Conservation (phyloP, 2,113 vertebrate genomes). For the Arizona elegans region DNA sequence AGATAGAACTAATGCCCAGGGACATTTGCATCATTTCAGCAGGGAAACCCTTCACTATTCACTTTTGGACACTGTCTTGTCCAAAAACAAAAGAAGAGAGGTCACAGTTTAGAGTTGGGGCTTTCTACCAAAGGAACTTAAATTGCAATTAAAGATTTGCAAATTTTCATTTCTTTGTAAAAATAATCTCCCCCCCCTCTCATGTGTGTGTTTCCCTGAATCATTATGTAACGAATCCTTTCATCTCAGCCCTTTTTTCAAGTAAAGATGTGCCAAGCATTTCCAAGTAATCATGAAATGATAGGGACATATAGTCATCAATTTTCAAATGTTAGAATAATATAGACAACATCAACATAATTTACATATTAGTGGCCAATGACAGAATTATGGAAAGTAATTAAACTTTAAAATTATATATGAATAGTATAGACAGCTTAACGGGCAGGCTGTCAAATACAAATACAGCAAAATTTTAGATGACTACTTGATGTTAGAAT, state of each 20-base stretch:
- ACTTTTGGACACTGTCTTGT: background rate
- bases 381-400: background rate
- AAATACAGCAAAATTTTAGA: background rate
- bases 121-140: conserved; percentile 30
- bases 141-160: conserved; percentile 13
- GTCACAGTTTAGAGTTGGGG: conserved; percentile 4
- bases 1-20: conserved; percentile 17
- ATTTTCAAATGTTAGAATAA: background rate
- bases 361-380: background rate
- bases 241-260: conserved; percentile 15
- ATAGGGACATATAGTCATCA: background rate
- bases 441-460: background rate
- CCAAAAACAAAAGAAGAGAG: background rate
- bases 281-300: background rate
- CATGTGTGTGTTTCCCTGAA: background rate
- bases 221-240: background rate
- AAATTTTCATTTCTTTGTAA: conserved; percentile 14
- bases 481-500: background rate
- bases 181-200: background rate
- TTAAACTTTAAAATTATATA: background rate
- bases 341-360: background rate
- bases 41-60: background rate
- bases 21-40: background rate
- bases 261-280: background rate
- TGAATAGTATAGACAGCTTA: background rate